Evolutionary conservation across 2,113 vertebrate species (phyloP).

Genomic region (Oncorhynchus masou): DNA sequence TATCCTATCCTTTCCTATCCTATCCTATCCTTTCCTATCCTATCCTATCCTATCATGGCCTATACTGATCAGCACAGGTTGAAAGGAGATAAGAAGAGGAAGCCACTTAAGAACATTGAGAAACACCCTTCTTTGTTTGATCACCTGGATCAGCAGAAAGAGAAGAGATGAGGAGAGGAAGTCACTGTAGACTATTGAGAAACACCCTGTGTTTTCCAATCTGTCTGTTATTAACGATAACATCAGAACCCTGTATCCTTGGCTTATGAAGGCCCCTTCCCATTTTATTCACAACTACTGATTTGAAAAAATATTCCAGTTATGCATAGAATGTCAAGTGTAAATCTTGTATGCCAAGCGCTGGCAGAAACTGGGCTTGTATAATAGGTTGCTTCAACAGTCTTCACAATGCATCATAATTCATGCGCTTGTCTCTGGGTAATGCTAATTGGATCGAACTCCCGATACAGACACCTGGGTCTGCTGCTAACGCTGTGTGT

Average conservation of each 20-base stretch:
- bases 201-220: not conserved
- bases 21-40: not conserved
- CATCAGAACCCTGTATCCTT: not conserved
- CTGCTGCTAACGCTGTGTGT: not conserved
- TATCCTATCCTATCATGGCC: not conserved
- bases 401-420: conserved; percentile 40
- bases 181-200: too few relatives aligned
- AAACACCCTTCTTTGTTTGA: too few relatives aligned
- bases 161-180: too few relatives aligned
- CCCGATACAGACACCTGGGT: conserved; percentile 24
- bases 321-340: conserved; percentile 29
- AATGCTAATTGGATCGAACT: conserved; percentile 21
- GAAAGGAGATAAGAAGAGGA: too few relatives aligned
- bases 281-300: conserved; percentile 29
- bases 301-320: conserved; percentile 48
- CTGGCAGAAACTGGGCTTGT: conserved; percentile 32
- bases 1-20: not conserved
- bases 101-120: too few relatives aligned
- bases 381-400: conserved; percentile 28
- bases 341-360: conserved; percentile 28
- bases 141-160: too few relatives aligned
- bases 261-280: not conserved
- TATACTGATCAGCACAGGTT: not conserved
- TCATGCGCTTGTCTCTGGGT: conserved; percentile 35
- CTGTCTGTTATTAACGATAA: not conserved